Evolutionary conservation across 2,888 invertebrate species (phyloP).

Genomic region (Liopterus haemorrhoidalis): DNA sequence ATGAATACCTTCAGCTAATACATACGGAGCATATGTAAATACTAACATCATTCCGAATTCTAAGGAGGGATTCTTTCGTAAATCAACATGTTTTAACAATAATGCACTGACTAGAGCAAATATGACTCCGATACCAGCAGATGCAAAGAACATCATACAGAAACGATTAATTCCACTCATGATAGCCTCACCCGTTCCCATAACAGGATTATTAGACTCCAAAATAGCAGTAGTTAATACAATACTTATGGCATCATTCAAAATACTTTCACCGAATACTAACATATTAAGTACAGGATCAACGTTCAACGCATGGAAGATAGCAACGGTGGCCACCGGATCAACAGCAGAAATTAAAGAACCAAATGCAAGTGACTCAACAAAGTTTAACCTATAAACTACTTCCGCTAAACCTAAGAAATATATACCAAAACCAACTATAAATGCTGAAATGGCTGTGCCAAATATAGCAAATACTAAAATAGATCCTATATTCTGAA

Average conservation of each 20-base stretch:
- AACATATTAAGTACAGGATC: constrained; percentile 99
- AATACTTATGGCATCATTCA: constrained; percentile 98
- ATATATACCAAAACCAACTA: constrained; percentile 95
- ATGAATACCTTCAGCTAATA: constrained; percentile 76
- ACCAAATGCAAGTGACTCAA: constrained; percentile 98
- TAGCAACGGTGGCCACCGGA: constrained; percentile 97
- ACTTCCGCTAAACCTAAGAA: constrained; percentile 86
- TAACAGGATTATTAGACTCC: constrained; percentile 61
- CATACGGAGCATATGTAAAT: constrained; percentile 97
- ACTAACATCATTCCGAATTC: constrained; percentile 99
- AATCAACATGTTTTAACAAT: constrained; percentile 88
- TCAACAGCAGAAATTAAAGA: constrained; percentile 98
- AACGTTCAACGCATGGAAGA: constrained; percentile 95
- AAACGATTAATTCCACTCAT: constrained; percentile 83
- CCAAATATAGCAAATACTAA: constrained; percentile 96
- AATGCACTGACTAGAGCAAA: constrained; percentile 92
- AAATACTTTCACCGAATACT: constrained; percentile 91
- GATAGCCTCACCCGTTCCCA: constrained; percentile 76
- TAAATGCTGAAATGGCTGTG: constrained; percentile 92
- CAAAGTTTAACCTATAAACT: constrained; percentile 86
- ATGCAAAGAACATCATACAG: constrained; percentile 97
- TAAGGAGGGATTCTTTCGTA: constrained; percentile 93
- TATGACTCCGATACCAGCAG: constrained; percentile 91
- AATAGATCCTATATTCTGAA: constrained; percentile 98
- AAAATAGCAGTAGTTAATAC: constrained; percentile 88